A percentile compares a stretch with the other conserved stretches of the same genome.
Conservation (phyloP, 2,797 vertebrate genomes). For the Mustela erminea region DNA sequence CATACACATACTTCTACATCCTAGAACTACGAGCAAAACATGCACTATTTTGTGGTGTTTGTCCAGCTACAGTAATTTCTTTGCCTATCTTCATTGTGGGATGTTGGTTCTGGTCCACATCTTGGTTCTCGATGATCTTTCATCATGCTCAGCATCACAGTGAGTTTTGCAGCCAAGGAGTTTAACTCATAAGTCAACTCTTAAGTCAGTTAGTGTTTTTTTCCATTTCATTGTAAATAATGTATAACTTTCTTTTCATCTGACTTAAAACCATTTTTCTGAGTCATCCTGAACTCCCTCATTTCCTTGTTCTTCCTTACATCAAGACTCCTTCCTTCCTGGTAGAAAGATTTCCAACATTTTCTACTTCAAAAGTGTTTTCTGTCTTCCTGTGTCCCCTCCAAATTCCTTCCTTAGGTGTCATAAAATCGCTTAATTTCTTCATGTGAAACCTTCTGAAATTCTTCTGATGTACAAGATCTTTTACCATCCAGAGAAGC, state of each 20-base stretch:
- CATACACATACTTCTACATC: background rate
- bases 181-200: background rate
- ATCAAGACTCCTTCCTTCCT: background rate
- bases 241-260: background rate
- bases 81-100: background rate
- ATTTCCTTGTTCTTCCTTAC: background rate
- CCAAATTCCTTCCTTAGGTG: background rate
- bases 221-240: background rate
- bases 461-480: background rate
- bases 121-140: background rate
- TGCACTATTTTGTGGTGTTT: background rate
- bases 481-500: background rate
- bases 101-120: background rate
- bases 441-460: background rate
- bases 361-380: background rate
- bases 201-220: background rate
- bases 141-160: background rate
- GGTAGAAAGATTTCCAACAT: background rate
- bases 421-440: background rate
- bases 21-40: background rate
- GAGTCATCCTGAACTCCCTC: background rate
- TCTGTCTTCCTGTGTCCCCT: background rate
- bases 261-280: background rate
- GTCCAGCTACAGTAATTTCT: background rate
- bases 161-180: background rate